Conservation (phyloP, 1,140 invertebrate genomes). For the Micrasema minimum region DNA sequence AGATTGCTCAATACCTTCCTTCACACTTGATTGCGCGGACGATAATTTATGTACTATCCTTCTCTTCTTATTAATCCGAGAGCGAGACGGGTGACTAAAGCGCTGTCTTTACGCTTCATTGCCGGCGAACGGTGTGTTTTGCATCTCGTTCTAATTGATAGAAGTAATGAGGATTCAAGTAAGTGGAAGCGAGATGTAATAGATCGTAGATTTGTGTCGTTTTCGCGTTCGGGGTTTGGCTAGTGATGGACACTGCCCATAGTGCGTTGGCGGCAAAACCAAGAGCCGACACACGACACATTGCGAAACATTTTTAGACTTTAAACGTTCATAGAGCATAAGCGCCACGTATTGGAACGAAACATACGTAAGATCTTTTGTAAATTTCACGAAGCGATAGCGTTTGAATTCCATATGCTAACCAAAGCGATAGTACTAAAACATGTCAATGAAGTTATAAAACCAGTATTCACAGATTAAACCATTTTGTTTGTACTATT, state of each 20-base stretch:
- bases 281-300: too few relatives aligned
- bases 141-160: slow-evolving; percentile 22
- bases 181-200: slow-evolving; percentile 14
- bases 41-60: slow-evolving; percentile 38
- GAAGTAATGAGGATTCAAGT: neutral
- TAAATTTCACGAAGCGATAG: too few relatives aligned
- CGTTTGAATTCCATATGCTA: too few relatives aligned
- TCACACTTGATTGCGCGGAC: slow-evolving; percentile 30
- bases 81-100: slow-evolving; percentile 20
- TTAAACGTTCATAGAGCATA: too few relatives aligned
- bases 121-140: slow-evolving; percentile 20
- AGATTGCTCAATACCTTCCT: neutral
- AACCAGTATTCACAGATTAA: slow-evolving; percentile 16
- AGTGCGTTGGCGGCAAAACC: slow-evolving; percentile 44
- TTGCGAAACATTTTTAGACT: too few relatives aligned
- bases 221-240: slow-evolving; percentile 33
- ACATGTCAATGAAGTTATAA: slow-evolving; percentile 33
- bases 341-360: too few relatives aligned
- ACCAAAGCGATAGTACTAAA: too few relatives aligned
- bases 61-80: slow-evolving; percentile 23
- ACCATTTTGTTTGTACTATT: slow-evolving; percentile 18
- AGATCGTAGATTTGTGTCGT: slow-evolving; percentile 19
- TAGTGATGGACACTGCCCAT: slow-evolving; percentile 41
- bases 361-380: too few relatives aligned
- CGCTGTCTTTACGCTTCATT: slow-evolving; percentile 45